A percentile compares a stretch with the other conserved stretches of the same genome.
Conservation (phyloP, 2,888 invertebrate genomes). For the Acleris emargana region DNA sequence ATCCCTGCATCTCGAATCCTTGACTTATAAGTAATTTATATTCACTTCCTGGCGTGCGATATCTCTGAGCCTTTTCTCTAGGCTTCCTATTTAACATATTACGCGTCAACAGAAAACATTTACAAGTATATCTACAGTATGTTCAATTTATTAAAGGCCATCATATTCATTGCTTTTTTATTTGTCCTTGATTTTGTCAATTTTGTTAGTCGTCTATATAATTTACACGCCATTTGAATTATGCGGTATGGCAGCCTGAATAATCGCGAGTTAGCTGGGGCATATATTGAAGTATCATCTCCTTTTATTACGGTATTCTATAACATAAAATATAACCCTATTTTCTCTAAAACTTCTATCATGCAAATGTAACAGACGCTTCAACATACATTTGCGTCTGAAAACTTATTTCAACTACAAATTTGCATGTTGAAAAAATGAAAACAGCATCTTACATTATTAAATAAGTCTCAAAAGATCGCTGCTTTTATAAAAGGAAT, state of each 20-base stretch:
- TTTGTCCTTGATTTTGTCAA: no score
- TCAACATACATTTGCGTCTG: conserved; percentile 5
- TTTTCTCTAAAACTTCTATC: conserved; percentile 7
- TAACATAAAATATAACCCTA: not conserved
- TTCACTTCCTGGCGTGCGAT: conserved; percentile 41
- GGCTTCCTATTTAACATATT: conserved; percentile 39
- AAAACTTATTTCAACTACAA: not conserved
- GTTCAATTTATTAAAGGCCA: no score
- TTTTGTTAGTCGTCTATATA: no score
- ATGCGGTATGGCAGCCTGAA: no score
- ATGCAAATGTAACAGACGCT: not conserved
- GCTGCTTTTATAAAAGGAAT: no score
- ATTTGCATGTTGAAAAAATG: conserved; percentile 8
- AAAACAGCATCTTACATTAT: conserved; percentile 4
- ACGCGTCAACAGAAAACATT: conserved; percentile 27
- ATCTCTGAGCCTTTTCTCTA: conserved; percentile 41
- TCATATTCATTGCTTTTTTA: no score
- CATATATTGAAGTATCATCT: no score
- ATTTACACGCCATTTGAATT: no score
- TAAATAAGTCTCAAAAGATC: no score
- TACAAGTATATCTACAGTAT: not conserved
- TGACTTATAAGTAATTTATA: conserved; percentile 42
- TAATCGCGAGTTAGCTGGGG: no score
- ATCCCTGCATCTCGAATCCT: conserved; percentile 39
- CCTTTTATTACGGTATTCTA: no score